Percentiles rank a stretch among this genome's conserved stretches.
These are phyloP conservation scores for Melanaphis sacchari DNA, from an alignment of 1,140 invertebrate genomes.

Conservation along the genomic window DNA sequence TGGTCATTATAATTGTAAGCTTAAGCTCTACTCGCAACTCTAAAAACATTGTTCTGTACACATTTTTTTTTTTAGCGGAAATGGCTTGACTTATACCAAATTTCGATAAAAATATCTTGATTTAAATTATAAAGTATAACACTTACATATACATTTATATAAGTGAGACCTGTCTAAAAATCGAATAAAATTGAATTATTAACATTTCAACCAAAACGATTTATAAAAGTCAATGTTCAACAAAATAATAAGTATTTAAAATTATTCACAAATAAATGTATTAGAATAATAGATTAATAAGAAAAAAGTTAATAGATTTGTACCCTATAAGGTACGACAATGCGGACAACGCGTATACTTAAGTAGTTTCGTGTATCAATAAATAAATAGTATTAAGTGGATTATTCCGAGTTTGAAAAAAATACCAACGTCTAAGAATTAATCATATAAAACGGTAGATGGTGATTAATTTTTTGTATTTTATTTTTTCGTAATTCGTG, in stretches of 20 bases:
- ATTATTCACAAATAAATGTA: neutral
- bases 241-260: neutral
- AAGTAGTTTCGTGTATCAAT: neutral
- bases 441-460: neutral
- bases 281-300: neutral
- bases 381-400: neutral
- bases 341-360: too few species aligned
- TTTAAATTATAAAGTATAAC: too few species aligned
- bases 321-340: neutral
- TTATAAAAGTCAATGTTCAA: neutral
- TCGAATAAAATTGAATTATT: neutral
- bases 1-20: neutral
- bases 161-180: too few species aligned
- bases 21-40: neutral
- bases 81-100: too few species aligned
- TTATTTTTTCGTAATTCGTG: neutral
- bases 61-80: too few species aligned
- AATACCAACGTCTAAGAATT: neutral
- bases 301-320: neutral
- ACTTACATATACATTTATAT: too few species aligned
- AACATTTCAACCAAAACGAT: neutral
- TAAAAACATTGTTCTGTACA: neutral
- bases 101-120: too few species aligned
- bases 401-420: neutral
- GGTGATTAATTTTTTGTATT: neutral